Base-by-base conservation (phyloP, 2,797 vertebrate species). In the Lagocephalus sceleratus region DNA sequence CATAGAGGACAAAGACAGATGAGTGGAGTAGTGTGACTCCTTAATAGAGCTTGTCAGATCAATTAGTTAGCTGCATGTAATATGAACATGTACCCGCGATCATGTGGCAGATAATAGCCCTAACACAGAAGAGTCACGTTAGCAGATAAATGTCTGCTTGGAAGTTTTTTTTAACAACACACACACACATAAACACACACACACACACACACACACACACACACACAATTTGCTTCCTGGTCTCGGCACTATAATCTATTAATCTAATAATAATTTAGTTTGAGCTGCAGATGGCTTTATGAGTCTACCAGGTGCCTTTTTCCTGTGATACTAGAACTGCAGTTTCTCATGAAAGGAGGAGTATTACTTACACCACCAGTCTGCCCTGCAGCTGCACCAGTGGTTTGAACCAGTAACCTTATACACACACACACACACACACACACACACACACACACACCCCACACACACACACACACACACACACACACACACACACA, bases 11-110 rank as follows among this genome's bases (percentile, higher is more conserved):
- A 54, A 52, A 49, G 29, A 38, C 47, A 60, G 55, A 72, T 11
- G 68, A 64, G 64, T 48, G 62, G 68, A 51, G 56, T 51, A 74
- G 49, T n/a, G 8, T 60, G 54, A 64, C 59, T 78, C 43, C 47
- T 10, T 79, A 73, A 79, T 75, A 66, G 54, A 81, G 68, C 73
- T 55, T 78, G 79, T 82, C 72, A 71, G 60, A 69, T 81, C 60
- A 81, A 78, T 82, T 75, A 73, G 62, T 54, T 29, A 57, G 57
- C 47, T 57, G 55, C 75, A 65, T 80, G 73, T 71, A 82, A 78
- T 71, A 47, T 57, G 50, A 63, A 66, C 61, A 60, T 51, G 58
- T 58, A 52, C 57, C 70, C 47, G 41, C 20, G 58, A 79, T 78
- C 73, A 54, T 54, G 54, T 15, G 4, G 46, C 16, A 15, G 60